Evolutionary conservation across 2,797 vertebrate species (phyloP), one percentile per base, ranked within the genome.

Genomic region (Schizopygopsis pylzovi): DNA sequence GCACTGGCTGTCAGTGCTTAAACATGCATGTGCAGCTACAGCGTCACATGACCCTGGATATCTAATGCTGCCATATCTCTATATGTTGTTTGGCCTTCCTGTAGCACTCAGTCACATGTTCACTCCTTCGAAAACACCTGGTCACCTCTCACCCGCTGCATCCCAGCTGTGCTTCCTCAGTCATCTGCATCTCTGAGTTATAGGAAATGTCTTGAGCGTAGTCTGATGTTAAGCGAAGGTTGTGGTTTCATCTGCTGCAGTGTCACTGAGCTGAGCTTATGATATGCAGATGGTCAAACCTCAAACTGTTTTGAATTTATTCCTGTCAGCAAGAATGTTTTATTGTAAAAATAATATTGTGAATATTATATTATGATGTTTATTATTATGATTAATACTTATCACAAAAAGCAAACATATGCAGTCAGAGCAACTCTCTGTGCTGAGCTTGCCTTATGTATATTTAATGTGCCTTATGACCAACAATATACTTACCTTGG

Each of bases 361-460:
- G 56, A 73, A 73, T 71, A 70, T 59, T 85, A 79, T 52, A 71
- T 85, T 79, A 84, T 79, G 37, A 41, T 63, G 28, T 54, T 65
- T 73, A 80, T 80, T 72, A 49, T 73, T 37, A 72, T 73, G 4
- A 73, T 70, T 20, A 45, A 63, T 39, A 59, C 16, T 33, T 75
- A 81, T 37, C 61, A 70, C 2, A 22, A 61, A 63, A 79, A 59
- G 49, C 49, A 70, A 79, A 61, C 43, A 1, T 63, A 61, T 79
- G 76, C 76, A 47, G 47, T 78, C 43, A 28, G 67, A 61, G 67
- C 39, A 13, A 25, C 7, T 7, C 37, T 59, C 65, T 45, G 61
- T 41, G 25, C 65, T 85, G 18, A 85, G 75, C 75, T 85, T 84
- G 77, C 77, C 84, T 85, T 85, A 85, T 73, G 67, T 85, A 39